A percentile compares a stretch with the other conserved stretches of the same genome.
Conservation (phyloP, 2,888 invertebrate genomes). For the Rambutsinella grinnellia region DNA sequence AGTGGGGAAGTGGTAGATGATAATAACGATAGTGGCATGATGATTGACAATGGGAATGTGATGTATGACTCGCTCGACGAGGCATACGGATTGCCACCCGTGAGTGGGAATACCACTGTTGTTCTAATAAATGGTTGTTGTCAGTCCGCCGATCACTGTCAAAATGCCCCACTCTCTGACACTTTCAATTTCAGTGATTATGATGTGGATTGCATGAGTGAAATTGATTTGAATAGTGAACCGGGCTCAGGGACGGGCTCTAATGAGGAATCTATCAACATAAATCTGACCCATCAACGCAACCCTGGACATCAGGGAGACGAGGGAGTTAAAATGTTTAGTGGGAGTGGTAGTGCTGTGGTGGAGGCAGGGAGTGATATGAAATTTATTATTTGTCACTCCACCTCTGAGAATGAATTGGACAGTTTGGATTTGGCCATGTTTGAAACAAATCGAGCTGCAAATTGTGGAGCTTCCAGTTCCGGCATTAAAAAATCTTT, state of each 20-base stretch:
- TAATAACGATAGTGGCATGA: constrained; percentile 13
- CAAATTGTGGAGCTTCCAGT: constrained; percentile 1
- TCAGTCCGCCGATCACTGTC: constrained; percentile 40
- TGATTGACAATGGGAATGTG: constrained; percentile 50
- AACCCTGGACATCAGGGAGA: too few species aligned
- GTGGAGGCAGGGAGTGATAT: constrained; percentile 7
- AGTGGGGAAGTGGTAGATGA: constrained; percentile 1
- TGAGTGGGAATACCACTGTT: constrained; percentile 63
- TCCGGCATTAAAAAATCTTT: constrained; percentile 9
- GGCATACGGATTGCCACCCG: constrained; percentile 23
- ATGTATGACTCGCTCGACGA: constrained; percentile 49
- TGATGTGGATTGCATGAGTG: constrained; percentile 66
- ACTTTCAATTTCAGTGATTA: constrained; percentile 60
- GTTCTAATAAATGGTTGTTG: constrained; percentile 62
- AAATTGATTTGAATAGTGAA: constrained; percentile 66
- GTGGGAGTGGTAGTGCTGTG: constrained; percentile 6
- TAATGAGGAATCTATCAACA: background rate
- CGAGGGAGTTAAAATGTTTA: background rate
- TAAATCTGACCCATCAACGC: background rate
- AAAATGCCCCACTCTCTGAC: constrained; percentile 42
- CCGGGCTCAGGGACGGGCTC: constrained; percentile 54
- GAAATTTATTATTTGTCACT: constrained; percentile 53
- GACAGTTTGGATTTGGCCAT: constrained; percentile 78
- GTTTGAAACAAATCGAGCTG: constrained; percentile 73
- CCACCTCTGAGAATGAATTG: constrained; percentile 72